Evolutionary conservation across 2,797 vertebrate genomes (phyloP).

Genomic region (Mormyrops boulengeri): DNA sequence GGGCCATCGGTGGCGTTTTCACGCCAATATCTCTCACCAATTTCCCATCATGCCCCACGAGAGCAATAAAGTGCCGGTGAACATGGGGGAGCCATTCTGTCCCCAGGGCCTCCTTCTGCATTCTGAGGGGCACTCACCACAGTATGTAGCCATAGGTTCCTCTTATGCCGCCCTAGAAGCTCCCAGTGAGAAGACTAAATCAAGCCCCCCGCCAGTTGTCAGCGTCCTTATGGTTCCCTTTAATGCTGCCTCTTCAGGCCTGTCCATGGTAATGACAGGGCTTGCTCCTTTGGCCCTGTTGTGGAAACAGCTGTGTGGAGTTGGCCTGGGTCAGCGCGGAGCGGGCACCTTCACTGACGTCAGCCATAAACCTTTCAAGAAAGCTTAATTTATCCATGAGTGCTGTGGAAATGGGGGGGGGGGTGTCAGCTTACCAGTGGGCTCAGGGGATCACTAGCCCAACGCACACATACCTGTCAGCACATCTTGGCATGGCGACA

Average conservation of each 20-base stretch:
- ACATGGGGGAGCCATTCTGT: neutral
- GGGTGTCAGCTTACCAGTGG: neutral
- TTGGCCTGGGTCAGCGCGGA: neutral
- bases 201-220: neutral
- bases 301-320: neutral
- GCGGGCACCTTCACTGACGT: slow-evolving; percentile 35
- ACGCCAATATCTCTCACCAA: neutral
- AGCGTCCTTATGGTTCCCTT: neutral
- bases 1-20: neutral
- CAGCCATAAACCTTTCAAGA: slow-evolving; percentile 46
- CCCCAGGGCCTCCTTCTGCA: neutral
- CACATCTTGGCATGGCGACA: neutral
- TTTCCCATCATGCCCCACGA: neutral
- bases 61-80: neutral
- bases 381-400: slow-evolving; percentile 35
- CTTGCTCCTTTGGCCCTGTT: neutral
- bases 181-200: neutral
- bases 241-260: slow-evolving; percentile 32
- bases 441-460: neutral
- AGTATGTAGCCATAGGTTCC: neutral
- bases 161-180: neutral
- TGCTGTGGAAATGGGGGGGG: neutral
- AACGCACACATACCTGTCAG: neutral
- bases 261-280: neutral
- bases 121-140: neutral